phyloP scores from a whole-genome alignment of 2,797 vertebrate species.

The Leptatherina wallacei region DNA sequence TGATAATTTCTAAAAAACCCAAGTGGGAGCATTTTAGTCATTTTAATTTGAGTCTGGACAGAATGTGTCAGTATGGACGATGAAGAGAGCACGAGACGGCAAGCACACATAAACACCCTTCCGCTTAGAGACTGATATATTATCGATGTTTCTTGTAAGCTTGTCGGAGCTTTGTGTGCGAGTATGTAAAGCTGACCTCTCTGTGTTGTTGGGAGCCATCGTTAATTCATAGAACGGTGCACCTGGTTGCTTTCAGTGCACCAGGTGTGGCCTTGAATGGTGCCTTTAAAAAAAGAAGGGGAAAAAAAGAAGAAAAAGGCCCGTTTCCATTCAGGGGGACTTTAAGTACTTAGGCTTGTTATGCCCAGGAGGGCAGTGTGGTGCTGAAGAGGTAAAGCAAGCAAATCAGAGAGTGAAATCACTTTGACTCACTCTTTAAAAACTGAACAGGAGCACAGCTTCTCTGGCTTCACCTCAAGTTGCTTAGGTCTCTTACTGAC shows the following conservation, averaged over 20 bases:
- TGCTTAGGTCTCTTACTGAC: slow-evolving; percentile 33
- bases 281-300: slow-evolving; percentile 48
- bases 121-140: background rate
- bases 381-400: slow-evolving; percentile 58
- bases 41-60: slow-evolving; percentile 61
- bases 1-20: slow-evolving; percentile 52
- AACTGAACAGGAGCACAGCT: slow-evolving; percentile 43
- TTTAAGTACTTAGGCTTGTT: slow-evolving; percentile 70
- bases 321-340: slow-evolving; percentile 70
- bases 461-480: slow-evolving; percentile 25
- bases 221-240: slow-evolving; percentile 63
- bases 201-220: slow-evolving; percentile 49
- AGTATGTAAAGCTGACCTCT: slow-evolving; percentile 48
- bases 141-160: slow-evolving; percentile 27
- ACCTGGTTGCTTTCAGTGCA: slow-evolving; percentile 61
- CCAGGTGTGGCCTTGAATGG: slow-evolving; percentile 73
- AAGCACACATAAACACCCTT: slow-evolving; percentile 12
- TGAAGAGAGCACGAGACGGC: slow-evolving; percentile 32
- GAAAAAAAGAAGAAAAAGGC: slow-evolving; percentile 51
- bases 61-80: slow-evolving; percentile 45
- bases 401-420: slow-evolving; percentile 58
- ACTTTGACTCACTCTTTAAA: slow-evolving; percentile 57
- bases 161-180: slow-evolving; percentile 29
- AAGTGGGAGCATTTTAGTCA: slow-evolving; percentile 59
- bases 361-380: slow-evolving; percentile 66